Percentiles rank a stretch among this genome's conserved stretches.
These are phyloP conservation scores for Trissolcus basalis DNA, from an alignment of 1,140 invertebrate species.

Conservation along the genomic window DNA sequence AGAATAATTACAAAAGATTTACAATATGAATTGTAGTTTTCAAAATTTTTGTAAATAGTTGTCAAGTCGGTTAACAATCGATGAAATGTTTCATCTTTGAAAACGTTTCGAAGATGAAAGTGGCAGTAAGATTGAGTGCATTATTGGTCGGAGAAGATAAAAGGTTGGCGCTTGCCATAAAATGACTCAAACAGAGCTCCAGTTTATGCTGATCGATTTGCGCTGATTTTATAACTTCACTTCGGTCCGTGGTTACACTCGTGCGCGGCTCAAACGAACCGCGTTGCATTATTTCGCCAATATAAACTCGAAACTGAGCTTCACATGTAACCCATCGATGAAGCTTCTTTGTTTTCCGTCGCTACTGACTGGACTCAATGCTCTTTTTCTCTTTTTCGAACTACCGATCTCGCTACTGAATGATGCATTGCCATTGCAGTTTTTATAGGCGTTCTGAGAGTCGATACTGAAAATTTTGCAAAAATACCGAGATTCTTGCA, in stretches of 20 bases:
- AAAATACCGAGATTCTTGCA: conserved; percentile 29
- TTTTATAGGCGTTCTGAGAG: conserved; percentile 51
- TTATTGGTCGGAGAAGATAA: conserved; percentile 68
- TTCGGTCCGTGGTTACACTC: conserved; percentile 64
- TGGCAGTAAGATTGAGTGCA: conserved; percentile 53
- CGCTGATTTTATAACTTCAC: conserved; percentile 74
- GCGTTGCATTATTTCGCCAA: conserved; percentile 69
- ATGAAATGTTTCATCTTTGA: neutral
- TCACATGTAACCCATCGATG: conserved; percentile 66
- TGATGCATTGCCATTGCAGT: conserved; percentile 53
- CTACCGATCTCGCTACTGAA: conserved; percentile 45
- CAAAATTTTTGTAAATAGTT: no score
- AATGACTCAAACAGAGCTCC: conserved; percentile 64
- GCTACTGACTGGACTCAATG: conserved; percentile 13
- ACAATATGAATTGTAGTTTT: no score
- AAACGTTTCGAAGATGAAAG: neutral
- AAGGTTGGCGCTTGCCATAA: conserved; percentile 69
- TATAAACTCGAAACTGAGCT: conserved; percentile 67
- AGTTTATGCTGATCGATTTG: conserved; percentile 74
- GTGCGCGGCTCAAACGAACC: conserved; percentile 70
- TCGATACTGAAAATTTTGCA: conserved; percentile 47
- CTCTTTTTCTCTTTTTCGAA: conserved; percentile 11
- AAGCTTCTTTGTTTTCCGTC: conserved; percentile 49
- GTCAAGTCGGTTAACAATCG: no score
- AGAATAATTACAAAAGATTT: no score